Conservation (phyloP, 2,888 invertebrate genomes). For the Lepetodrilus schrolli region DNA sequence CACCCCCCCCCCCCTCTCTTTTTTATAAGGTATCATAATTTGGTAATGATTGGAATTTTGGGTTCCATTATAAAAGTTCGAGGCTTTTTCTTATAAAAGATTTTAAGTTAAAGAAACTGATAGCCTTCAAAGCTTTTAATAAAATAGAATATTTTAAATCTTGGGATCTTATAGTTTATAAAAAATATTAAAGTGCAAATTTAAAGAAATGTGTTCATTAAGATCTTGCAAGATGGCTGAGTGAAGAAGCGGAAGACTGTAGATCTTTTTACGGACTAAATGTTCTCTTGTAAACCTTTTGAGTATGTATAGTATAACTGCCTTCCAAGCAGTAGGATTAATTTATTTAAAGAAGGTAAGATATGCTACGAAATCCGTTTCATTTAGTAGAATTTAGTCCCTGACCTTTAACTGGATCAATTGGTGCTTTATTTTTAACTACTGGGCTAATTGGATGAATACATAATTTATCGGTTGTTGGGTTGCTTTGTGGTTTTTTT, state of each 20-base stretch:
- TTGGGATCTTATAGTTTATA: slow-evolving; percentile 3
- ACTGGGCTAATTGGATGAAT: slow-evolving; percentile 50
- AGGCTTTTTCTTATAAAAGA: not conserved
- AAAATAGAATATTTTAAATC: not conserved
- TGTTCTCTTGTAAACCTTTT: too few relatives aligned
- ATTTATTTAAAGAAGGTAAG: too few relatives aligned
- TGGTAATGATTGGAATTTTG: not conserved
- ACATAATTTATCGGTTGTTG: slow-evolving; percentile 32
- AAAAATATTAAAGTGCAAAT: slow-evolving; percentile 15
- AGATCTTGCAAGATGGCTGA: slow-evolving; percentile 9
- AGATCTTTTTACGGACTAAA: too few relatives aligned
- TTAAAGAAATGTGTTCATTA: not conserved
- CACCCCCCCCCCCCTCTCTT: too few relatives aligned
- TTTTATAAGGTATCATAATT: not conserved
- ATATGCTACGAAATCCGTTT: slow-evolving; percentile 37
- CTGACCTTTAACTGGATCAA: slow-evolving; percentile 36
- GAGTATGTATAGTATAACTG: too few relatives aligned
- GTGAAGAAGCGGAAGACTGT: too few relatives aligned
- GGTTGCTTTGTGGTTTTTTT: slow-evolving; percentile 45
- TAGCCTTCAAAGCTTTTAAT: slow-evolving; percentile 1
- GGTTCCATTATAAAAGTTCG: not conserved
- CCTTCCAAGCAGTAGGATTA: too few relatives aligned
- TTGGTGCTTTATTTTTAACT: slow-evolving; percentile 50
- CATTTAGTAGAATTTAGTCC: slow-evolving; percentile 42
- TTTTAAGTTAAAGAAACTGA: not conserved